A percentile compares a stretch with the other conserved stretches of the same genome.
Evolutionary conservation across 2,888 invertebrate genomes (phyloP).

Genomic region (Drosophila tanythrix): DNA sequence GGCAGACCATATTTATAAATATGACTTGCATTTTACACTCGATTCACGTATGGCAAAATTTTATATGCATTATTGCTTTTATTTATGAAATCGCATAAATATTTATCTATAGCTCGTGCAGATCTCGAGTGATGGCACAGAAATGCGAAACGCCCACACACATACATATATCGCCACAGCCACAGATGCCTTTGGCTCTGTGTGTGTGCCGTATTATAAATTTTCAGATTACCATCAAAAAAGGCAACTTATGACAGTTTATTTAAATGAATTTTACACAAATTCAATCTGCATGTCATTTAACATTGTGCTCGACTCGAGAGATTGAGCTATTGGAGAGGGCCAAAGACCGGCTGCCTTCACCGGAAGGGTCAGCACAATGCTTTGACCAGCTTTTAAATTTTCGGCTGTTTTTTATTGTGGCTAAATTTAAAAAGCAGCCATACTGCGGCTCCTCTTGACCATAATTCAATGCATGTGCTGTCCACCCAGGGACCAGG

Average conservation of each 20-base stretch:
- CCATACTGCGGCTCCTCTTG: background rate
- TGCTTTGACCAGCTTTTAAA: slow-evolving; percentile 20
- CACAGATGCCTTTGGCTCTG: slow-evolving; percentile 10
- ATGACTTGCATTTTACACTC: slow-evolving; percentile 35
- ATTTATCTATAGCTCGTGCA: slow-evolving; percentile 66
- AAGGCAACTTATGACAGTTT: slow-evolving; percentile 66
- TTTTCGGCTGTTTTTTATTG: slow-evolving; percentile 7
- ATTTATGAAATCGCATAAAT: slow-evolving; percentile 73
- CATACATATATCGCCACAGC: slow-evolving; percentile 6
- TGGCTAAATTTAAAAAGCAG: slow-evolving; percentile 12
- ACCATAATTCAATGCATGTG: slow-evolving; percentile 64
- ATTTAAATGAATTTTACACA: slow-evolving; percentile 68
- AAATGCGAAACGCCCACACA: slow-evolving; percentile 41
- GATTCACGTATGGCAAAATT: slow-evolving; percentile 14
- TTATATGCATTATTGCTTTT: slow-evolving; percentile 54
- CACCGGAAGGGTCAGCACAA: slow-evolving; percentile 45
- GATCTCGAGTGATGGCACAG: slow-evolving; percentile 38
- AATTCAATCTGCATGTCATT: slow-evolving; percentile 72
- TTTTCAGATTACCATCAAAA: slow-evolving; percentile 58
- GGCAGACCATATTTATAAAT: slow-evolving; percentile 24
- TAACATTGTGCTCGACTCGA: slow-evolving; percentile 32
- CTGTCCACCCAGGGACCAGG: slow-evolving; percentile 8
- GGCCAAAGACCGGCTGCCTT: slow-evolving; percentile 19
- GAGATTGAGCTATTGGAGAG: background rate
- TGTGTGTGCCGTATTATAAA: slow-evolving; percentile 43